phyloP scores from a whole-genome alignment of 2,888 invertebrate genomes.

The Sisyra terminalis region DNA sequence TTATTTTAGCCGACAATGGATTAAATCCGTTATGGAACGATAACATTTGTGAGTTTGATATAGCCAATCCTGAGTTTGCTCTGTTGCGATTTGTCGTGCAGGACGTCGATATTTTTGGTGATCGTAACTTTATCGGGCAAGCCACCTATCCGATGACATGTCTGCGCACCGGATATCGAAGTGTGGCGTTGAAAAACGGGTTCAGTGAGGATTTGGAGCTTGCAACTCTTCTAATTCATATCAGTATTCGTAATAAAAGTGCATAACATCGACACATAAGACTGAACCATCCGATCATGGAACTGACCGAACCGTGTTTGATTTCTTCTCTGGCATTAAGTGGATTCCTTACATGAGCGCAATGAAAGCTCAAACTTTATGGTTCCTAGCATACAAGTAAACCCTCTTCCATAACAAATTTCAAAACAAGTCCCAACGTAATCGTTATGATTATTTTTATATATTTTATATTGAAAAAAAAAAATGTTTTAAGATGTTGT shows the following conservation, averaged over 20 bases:
- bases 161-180: slow-evolving; percentile 73
- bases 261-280: background rate
- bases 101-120: slow-evolving; percentile 96
- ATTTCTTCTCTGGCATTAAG: no score
- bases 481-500: no score
- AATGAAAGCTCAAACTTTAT: no score
- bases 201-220: slow-evolving; percentile 87
- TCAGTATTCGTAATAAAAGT: slow-evolving; percentile 37
- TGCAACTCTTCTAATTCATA: slow-evolving; percentile 72
- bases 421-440: no score
- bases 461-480: no score
- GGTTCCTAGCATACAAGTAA: no score
- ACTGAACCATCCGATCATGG: no score
- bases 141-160: slow-evolving; percentile 76
- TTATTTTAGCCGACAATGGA: slow-evolving; percentile 67
- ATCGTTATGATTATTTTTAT: no score
- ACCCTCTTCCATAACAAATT: no score
- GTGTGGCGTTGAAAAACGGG: slow-evolving; percentile 77
- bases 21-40: slow-evolving; percentile 90
- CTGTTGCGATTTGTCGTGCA: slow-evolving; percentile 75
- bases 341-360: no score
- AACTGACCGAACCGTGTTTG: no score
- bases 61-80: slow-evolving; percentile 69
- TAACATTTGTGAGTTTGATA: slow-evolving; percentile 56
- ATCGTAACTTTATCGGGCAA: slow-evolving; percentile 92